Conservation (phyloP, 2,113 vertebrate genomes). For the Psammodynastes pulverulentus region DNA sequence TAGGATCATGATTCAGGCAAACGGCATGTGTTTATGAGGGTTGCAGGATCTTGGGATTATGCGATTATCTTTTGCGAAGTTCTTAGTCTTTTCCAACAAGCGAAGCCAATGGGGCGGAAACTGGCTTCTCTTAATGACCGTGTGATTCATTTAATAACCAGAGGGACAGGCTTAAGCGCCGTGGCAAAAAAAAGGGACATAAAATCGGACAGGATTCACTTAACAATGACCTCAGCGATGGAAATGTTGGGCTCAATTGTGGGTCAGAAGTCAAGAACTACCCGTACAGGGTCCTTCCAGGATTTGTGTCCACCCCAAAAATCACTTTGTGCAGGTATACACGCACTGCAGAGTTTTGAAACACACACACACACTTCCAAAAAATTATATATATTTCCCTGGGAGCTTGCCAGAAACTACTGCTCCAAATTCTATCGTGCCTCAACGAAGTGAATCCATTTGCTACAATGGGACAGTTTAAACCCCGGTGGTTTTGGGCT, state of each 20-base stretch:
- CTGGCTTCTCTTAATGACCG: no score
- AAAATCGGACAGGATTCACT: not conserved
- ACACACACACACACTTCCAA: no score
- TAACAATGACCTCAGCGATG: not conserved
- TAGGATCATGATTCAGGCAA: not conserved
- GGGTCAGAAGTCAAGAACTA: not conserved
- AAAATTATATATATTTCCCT: not conserved
- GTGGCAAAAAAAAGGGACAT: not conserved
- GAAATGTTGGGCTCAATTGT: not conserved
- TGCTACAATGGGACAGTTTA: not conserved
- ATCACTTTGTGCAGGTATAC: not conserved
- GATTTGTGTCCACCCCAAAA: not conserved
- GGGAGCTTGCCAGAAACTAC: not conserved
- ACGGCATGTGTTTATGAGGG: not conserved
- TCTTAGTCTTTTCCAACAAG: not conserved
- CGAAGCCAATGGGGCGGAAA: no score
- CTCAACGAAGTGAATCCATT: not conserved
- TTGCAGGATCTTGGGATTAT: not conserved
- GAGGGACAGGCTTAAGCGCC: no score
- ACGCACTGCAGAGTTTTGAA: not conserved
- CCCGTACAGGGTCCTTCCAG: accelerated
- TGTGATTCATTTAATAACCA: not conserved
- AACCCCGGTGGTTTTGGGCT: not conserved
- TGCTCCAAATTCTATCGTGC: not conserved
- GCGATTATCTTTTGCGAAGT: not conserved